Evolutionary conservation across 2,888 invertebrate species (phyloP).

Genomic region (Aleiodes alternator): DNA sequence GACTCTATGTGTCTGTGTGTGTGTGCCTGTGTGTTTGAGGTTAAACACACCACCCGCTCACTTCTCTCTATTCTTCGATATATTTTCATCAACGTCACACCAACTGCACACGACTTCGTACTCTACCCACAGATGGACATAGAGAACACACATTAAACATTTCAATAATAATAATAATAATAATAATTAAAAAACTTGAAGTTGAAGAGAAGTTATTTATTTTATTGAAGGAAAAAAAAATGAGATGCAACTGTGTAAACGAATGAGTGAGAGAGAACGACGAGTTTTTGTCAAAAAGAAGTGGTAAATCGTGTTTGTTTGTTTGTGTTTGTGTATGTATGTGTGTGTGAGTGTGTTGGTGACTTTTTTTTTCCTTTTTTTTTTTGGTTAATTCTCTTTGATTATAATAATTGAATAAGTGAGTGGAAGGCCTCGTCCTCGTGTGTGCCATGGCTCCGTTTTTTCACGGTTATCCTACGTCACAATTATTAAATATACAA

Average conservation of each 20-base stretch:
- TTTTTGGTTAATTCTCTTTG: background rate
- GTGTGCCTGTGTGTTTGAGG: constrained; percentile 2
- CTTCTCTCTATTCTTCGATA: constrained; percentile 61
- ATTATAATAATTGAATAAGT: background rate
- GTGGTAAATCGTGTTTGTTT: background rate
- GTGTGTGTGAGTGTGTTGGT: background rate
- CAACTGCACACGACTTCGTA: constrained; percentile 49
- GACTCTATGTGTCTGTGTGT: too few species aligned
- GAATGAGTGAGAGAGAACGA: constrained; percentile 54
- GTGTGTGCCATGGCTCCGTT: constrained; percentile 31
- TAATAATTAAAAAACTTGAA: constrained; percentile 50
- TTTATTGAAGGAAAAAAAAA: constrained; percentile 46
- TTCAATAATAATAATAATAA: constrained; percentile 11
- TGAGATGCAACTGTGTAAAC: constrained; percentile 60
- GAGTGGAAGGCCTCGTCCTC: constrained; percentile 26
- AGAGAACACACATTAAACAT: constrained; percentile 16
- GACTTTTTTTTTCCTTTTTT: constrained; percentile 3
- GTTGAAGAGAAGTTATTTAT: constrained; percentile 11
- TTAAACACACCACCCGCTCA: constrained; percentile 38
- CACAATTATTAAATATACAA: constrained; percentile 12
- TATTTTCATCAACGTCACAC: constrained; percentile 54
- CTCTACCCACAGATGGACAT: constrained; percentile 58
- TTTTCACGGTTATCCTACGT: constrained; percentile 24
- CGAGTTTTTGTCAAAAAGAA: constrained; percentile 21
- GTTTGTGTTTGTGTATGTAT: too few species aligned